Evolutionary conservation across 2,888 invertebrate species (phyloP).

Genomic region (Caenorhabditis becei): DNA sequence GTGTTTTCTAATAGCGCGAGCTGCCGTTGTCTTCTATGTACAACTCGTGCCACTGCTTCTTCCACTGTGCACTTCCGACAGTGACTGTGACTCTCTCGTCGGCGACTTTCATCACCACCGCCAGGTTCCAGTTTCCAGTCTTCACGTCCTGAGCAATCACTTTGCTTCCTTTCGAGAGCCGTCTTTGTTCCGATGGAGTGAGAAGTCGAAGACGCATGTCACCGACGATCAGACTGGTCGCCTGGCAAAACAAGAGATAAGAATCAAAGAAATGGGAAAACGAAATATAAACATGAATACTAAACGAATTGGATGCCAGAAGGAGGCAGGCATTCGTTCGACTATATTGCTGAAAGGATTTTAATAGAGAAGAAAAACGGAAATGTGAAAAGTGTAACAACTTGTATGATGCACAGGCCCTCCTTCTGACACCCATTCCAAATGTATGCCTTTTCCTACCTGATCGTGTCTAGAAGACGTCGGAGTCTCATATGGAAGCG

Average conservation of each 20-base stretch:
- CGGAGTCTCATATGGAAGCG: not conserved
- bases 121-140: slow-evolving; percentile 51
- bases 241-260: slow-evolving; percentile 11
- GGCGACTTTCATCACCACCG: slow-evolving; percentile 16
- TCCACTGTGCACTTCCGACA: slow-evolving; percentile 30
- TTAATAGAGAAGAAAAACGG: not conserved
- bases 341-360: not conserved
- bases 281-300: not conserved
- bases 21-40: slow-evolving; percentile 41
- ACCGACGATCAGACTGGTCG: slow-evolving; percentile 34
- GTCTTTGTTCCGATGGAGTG: slow-evolving; percentile 25
- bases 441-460: slow-evolving; percentile 16
- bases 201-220: slow-evolving; percentile 29
- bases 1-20: not conserved
- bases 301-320: not conserved
- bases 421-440: slow-evolving; percentile 12
- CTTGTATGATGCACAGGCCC: too few species aligned
- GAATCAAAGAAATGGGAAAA: not conserved
- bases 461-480: not conserved
- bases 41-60: slow-evolving; percentile 39
- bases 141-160: slow-evolving; percentile 56
- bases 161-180: slow-evolving; percentile 24
- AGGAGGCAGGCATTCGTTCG: not conserved
- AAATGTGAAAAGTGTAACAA: too few species aligned
- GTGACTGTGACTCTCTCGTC: slow-evolving; percentile 27